These are phyloP conservation scores for Eonycteris spelaea DNA, from an alignment of 2,113 vertebrate genomes.

Conservation along the genomic window DNA sequence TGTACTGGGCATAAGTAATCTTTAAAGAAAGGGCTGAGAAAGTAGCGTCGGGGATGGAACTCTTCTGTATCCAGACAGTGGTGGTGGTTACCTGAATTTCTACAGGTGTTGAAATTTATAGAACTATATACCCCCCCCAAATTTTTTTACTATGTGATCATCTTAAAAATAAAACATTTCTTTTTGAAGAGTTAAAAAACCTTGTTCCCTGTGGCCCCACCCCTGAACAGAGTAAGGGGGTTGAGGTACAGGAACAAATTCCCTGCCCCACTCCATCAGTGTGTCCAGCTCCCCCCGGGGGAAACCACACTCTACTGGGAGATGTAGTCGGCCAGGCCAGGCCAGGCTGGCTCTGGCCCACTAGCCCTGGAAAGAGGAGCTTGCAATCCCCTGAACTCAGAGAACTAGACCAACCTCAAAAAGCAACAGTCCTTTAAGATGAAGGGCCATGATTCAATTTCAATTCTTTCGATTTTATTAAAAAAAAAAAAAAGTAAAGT, in stretches of 20 bases:
- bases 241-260: neutral
- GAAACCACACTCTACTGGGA: neutral
- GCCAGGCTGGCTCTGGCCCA: neutral
- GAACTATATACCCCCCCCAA: neutral
- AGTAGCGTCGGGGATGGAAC: fast-evolving
- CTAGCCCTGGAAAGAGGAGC: neutral
- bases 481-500: constrained; percentile 71
- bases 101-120: neutral
- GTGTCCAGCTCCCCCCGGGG: neutral
- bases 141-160: neutral
- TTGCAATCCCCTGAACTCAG: neutral
- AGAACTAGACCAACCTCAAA: neutral
- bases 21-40: neutral
- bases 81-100: neutral
- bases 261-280: neutral
- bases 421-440: neutral
- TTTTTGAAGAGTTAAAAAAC: neutral
- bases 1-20: neutral
- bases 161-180: neutral
- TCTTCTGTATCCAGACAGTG: fast-evolving
- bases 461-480: constrained; percentile 54
- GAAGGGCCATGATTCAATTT: neutral
- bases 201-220: too few relatives aligned
- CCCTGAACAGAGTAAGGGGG: neutral
- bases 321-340: neutral